phyloP scores from a whole-genome alignment of 2,797 vertebrate species.

The Cynopterus sphinx region DNA sequence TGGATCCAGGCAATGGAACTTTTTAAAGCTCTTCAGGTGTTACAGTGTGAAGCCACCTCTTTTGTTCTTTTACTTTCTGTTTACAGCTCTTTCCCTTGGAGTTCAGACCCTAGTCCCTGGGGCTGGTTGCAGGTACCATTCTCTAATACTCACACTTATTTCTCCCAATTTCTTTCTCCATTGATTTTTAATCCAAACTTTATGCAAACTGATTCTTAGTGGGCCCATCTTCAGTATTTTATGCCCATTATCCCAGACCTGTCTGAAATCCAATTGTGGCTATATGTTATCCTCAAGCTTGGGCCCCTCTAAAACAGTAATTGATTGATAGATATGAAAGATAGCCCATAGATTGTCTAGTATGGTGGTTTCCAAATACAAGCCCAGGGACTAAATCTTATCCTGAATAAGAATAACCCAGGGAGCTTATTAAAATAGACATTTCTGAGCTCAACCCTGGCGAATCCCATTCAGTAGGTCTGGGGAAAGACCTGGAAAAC shows the following conservation, averaged over 20 bases:
- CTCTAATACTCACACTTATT: not conserved
- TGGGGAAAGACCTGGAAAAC: not conserved
- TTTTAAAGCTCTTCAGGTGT: not conserved
- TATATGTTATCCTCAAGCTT: not conserved
- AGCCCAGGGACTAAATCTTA: not conserved
- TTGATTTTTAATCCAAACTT: not conserved
- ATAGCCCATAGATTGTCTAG: not conserved
- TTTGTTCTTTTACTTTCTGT: not conserved
- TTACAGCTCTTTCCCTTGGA: not conserved
- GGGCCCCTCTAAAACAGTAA: not conserved
- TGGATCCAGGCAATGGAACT: not conserved
- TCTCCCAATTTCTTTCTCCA: not conserved
- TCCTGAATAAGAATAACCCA: not conserved
- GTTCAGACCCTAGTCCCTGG: not conserved
- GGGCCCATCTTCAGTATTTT: not conserved
- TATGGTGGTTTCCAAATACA: not conserved
- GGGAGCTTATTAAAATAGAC: not conserved
- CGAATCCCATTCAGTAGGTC: not conserved
- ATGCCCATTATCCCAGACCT: not conserved
- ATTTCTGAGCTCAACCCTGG: not conserved
- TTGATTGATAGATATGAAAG: not conserved
- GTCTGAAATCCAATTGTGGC: not conserved
- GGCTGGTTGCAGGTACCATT: not conserved
- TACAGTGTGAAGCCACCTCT: not conserved
- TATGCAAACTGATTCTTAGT: not conserved